These are phyloP conservation scores for Andricus grossulariae DNA, from an alignment of 1,140 invertebrate genomes.

Conservation along the genomic window DNA sequence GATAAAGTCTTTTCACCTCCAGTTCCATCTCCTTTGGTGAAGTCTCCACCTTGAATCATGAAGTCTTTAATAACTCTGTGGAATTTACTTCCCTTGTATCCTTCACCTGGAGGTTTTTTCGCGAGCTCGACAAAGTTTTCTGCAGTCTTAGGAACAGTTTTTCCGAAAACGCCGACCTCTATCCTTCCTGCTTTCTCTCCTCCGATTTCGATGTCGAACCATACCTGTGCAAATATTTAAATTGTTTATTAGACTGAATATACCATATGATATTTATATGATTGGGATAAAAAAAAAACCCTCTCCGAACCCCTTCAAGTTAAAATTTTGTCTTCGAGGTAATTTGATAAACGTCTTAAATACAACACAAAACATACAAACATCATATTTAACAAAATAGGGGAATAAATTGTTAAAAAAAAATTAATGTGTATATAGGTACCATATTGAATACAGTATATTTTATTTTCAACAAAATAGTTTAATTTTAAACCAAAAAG, in stretches of 20 bases:
- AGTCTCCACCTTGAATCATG: constrained; percentile 97
- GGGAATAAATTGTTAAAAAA: too few relatives aligned
- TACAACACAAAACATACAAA: too few relatives aligned
- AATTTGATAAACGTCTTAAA: too few relatives aligned
- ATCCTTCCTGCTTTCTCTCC: constrained; percentile 85
- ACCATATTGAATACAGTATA: too few relatives aligned
- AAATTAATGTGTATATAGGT: too few relatives aligned
- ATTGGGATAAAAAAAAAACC: too few relatives aligned
- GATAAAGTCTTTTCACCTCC: constrained; percentile 78
- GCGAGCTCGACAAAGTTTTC: constrained; percentile 94
- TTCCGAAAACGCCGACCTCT: constrained; percentile 95
- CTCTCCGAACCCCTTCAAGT: too few relatives aligned
- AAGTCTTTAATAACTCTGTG: constrained; percentile 96
- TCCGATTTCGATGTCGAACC: constrained; percentile 94
- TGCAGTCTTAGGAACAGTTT: constrained; percentile 96
- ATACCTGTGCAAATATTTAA: constrained; percentile 82
- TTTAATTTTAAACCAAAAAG: too few relatives aligned
- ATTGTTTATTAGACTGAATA: not conserved
- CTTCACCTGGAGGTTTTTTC: constrained; percentile 85
- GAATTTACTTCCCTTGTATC: constrained; percentile 93
- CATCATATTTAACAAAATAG: too few relatives aligned
- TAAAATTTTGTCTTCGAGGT: too few relatives aligned
- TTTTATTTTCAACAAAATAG: too few relatives aligned
- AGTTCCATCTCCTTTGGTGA: constrained; percentile 94
- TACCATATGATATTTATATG: too few relatives aligned